phyloP scores from a whole-genome alignment of 92 coral and sea anemone genomes.

The Zoanthus sansibaricus region DNA sequence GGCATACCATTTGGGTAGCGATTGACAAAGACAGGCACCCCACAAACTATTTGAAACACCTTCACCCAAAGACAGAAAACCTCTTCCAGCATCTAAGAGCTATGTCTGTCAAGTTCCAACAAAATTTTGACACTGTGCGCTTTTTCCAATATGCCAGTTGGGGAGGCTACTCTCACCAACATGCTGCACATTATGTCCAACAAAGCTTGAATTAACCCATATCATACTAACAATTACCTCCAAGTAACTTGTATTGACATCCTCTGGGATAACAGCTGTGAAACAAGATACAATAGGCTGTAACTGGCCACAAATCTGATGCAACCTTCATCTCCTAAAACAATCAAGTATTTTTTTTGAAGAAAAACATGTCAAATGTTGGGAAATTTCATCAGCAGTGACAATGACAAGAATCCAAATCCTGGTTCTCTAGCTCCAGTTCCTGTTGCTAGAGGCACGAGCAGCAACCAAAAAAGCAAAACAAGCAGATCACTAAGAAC shows the following conservation, averaged over 20 bases:
- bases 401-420: neutral
- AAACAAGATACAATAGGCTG: neutral
- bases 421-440: neutral
- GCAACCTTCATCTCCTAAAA: neutral
- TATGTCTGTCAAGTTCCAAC: conserved; percentile 30
- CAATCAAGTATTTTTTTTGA: neutral
- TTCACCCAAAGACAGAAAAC: conserved; percentile 1
- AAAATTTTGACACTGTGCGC: conserved; percentile 31
- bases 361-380: neutral
- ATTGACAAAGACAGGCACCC: neutral
- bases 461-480: neutral
- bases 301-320: neutral
- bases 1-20: too few species aligned
- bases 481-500: conserved; percentile 2
- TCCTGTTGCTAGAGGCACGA: neutral
- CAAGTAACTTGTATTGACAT: conserved; percentile 1
- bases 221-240: conserved; percentile 23
- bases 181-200: conserved; percentile 17
- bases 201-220: neutral
- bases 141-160: conserved; percentile 33
- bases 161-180: conserved; percentile 20
- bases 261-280: neutral
- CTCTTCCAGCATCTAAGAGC: conserved; percentile 46
- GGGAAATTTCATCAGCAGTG: neutral
- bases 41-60: conserved; percentile 24